Base-by-base conservation (phyloP, 2,888 invertebrate genomes). In the Dysmachus trigonus region DNA sequence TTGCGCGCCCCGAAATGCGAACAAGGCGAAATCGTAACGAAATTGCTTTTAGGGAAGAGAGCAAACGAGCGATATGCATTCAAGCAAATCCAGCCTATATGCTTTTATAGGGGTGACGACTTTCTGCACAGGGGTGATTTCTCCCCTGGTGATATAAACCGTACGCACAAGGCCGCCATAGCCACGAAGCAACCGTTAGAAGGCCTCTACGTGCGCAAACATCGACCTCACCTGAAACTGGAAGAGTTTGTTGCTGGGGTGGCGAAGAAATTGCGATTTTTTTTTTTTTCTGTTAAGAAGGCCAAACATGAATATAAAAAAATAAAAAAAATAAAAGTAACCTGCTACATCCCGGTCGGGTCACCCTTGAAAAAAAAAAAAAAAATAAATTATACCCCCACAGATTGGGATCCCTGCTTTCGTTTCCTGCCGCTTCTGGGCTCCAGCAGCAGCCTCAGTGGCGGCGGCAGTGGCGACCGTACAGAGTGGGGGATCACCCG, bases 201-300 rank as follows among this genome's bases (percentile, higher is more conserved):
- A 62, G 62, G 27, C 62, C 62, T 62, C 22, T 62, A 27, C 62
- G 62, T 62, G 62, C 62, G 62, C 62, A 62, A 62, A 62, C 62
- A 62, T 18, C 62, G 13, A 62, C 62, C 62, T 62, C 62, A 62
- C 62, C 62, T 62, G 62, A n/a, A 51, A 15, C 41, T n/a, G n/a
- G n/a, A n/a, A 6, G 13, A 22, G 62, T 62, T 62, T 18, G 53
- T 27, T 27, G 62, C 27, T 10, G 62, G 62, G 27, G 62, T 18
- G 62, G 62, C 27, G 27, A 47, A 77, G 77, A 77, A 77, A 77
- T 77, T 47, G 41, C 30, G 77, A 77, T 38, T 47, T 77, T 47
- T 77, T 4, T 41, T 47, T 38, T 47, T 77, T 47, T 77, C 15
- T 41, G 77, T 13, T 77, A 77, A 77, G 47, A 47, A 41, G 22